Evolutionary conservation across 2,888 invertebrate species (phyloP).

Genomic region (Leptura quadrifasciata): DNA sequence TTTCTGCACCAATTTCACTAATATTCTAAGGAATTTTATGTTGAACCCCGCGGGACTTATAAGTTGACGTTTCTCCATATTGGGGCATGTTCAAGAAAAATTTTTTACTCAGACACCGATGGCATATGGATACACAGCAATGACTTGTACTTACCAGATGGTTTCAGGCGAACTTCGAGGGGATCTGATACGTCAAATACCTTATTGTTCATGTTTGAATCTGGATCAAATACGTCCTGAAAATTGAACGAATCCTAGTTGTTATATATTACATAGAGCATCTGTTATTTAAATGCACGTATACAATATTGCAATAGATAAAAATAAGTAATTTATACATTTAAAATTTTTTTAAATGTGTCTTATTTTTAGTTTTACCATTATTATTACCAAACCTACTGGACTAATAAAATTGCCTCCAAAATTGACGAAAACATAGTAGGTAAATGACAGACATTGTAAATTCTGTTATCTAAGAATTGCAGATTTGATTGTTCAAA

Average conservation of each 20-base stretch:
- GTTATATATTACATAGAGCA: too few relatives aligned
- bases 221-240: constrained; percentile 52
- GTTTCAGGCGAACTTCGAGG: constrained; percentile 53
- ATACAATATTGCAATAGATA: too few relatives aligned
- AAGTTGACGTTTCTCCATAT: neutral
- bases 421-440: too few relatives aligned
- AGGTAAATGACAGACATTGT: too few relatives aligned
- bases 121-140: neutral
- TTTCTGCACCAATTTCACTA: neutral
- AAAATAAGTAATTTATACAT: too few relatives aligned
- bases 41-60: neutral
- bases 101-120: neutral
- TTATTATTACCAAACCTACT: too few relatives aligned
- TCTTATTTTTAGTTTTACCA: too few relatives aligned
- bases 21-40: neutral
- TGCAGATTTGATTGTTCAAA: too few relatives aligned
- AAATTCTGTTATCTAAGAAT: too few relatives aligned
- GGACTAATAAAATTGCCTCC: too few relatives aligned
- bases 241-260: constrained; percentile 1
- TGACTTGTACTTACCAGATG: constrained; percentile 51
- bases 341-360: too few relatives aligned
- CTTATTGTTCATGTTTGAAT: constrained; percentile 21
- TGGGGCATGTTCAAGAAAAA: neutral
- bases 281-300: too few relatives aligned
- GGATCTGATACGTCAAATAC: constrained; percentile 31